Conservation (phyloP, 2,888 invertebrate genomes). For the Spilosoma lubricipeda region DNA sequence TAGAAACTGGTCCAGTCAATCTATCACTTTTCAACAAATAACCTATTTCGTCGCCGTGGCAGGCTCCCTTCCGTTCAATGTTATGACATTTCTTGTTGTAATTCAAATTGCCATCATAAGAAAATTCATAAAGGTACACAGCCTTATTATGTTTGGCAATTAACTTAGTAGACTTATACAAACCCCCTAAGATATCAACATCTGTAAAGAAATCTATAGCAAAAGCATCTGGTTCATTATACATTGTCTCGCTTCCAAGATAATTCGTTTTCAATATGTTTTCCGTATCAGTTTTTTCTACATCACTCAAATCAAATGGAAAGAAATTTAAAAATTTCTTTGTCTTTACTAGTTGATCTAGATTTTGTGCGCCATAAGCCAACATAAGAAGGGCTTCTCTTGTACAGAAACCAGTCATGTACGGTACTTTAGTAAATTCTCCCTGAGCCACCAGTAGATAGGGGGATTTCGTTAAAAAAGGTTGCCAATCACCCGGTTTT, state of each 20-base stretch:
- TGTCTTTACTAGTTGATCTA: conserved; percentile 58
- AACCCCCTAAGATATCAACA: conserved; percentile 75
- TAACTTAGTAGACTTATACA: conserved; percentile 66
- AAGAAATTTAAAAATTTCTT: conserved; percentile 69
- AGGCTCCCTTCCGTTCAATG: conserved; percentile 82
- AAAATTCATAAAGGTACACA: conserved; percentile 86
- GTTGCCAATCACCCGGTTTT: conserved; percentile 72
- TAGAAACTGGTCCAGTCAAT: conserved; percentile 49
- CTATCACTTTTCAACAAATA: conserved; percentile 81
- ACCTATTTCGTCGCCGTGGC: conserved; percentile 87
- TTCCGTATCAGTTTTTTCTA: conserved; percentile 61
- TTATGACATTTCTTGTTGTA: conserved; percentile 78
- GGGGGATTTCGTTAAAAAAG: conserved; percentile 77
- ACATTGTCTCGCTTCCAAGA: conserved; percentile 69
- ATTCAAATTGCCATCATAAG: conserved; percentile 85
- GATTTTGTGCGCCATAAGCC: conserved; percentile 37
- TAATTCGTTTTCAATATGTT: conserved; percentile 74
- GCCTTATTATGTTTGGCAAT: conserved; percentile 73
- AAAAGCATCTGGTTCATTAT: conserved; percentile 69
- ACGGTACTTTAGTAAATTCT: conserved; percentile 79
- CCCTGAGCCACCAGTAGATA: conserved; percentile 72
- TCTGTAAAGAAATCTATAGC: conserved; percentile 83
- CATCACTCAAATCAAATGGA: conserved; percentile 63
- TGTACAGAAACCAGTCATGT: conserved; percentile 80
- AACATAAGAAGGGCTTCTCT: conserved; percentile 79